These are phyloP conservation scores for Crocidura indochinensis DNA, from an alignment of 2,797 vertebrate species.

Conservation along the genomic window DNA sequence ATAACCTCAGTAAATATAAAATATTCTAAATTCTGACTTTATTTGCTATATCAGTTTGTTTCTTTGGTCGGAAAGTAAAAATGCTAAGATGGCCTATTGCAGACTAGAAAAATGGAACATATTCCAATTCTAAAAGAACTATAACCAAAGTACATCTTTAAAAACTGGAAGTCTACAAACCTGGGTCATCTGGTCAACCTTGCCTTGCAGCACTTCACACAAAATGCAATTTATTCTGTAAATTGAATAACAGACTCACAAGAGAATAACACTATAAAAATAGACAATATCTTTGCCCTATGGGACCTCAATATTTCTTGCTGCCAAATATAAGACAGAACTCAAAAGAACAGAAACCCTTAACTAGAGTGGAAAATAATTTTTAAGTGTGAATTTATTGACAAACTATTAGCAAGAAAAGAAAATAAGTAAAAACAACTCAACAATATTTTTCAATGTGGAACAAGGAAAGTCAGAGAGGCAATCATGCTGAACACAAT, in stretches of 20 bases:
- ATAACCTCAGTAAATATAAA: not conserved
- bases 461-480: not conserved
- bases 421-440: slow-evolving; percentile 19
- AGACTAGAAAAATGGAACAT: slow-evolving; percentile 17
- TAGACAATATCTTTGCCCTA: slow-evolving; percentile 29
- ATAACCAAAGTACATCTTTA: slow-evolving; percentile 28
- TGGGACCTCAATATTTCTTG: slow-evolving; percentile 74
- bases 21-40: slow-evolving; percentile 20
- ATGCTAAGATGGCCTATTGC: not conserved
- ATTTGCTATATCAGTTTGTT: not conserved
- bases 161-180: slow-evolving; percentile 67
- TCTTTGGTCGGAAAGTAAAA: slow-evolving; percentile 26
- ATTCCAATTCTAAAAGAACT: slow-evolving; percentile 47
- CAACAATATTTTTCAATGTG: not conserved
- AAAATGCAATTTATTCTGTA: slow-evolving; percentile 75
- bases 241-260: slow-evolving; percentile 74
- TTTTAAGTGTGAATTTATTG: slow-evolving; percentile 53
- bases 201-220: slow-evolving; percentile 69
- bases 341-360: slow-evolving; percentile 49
- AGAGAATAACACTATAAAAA: slow-evolving; percentile 71
- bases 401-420: slow-evolving; percentile 28
- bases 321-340: slow-evolving; percentile 53
- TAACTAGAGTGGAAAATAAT: slow-evolving; percentile 51
- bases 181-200: slow-evolving; percentile 71
- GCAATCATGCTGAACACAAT: not conserved